phyloP scores from a whole-genome alignment of 2,888 invertebrate genomes.

The Nymphalis urticae region DNA sequence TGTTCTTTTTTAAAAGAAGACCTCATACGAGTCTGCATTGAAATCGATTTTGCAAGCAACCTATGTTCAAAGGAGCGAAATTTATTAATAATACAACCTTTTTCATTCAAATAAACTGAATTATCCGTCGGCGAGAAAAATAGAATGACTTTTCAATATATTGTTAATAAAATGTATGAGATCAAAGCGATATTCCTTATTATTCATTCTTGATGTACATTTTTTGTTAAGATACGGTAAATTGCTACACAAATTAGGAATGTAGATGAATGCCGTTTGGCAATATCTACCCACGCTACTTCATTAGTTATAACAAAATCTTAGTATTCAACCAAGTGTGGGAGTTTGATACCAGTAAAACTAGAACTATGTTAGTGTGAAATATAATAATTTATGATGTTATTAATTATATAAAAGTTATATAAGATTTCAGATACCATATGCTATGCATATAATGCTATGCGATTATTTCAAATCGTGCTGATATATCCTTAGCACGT shows the following conservation, averaged over 20 bases:
- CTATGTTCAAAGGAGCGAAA: too few relatives aligned
- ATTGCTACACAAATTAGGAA: constrained; percentile 34
- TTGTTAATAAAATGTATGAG: not conserved
- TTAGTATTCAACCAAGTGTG: not conserved
- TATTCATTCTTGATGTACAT: constrained; percentile 22
- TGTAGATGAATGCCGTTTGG: constrained; percentile 23
- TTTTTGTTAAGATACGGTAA: constrained; percentile 34
- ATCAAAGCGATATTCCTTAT: constrained; percentile 25
- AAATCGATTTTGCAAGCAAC: constrained; percentile 13
- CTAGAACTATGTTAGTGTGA: not conserved
- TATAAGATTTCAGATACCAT: too few relatives aligned
- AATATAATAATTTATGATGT: not conserved
- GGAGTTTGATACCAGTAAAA: constrained; percentile 22
- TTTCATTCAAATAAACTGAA: not conserved
- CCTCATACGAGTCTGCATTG: constrained; percentile 41
- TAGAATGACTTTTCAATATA: not conserved
- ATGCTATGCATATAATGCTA: too few relatives aligned
- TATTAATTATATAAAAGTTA: not conserved
- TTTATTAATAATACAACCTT: not conserved
- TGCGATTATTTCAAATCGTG: too few relatives aligned
- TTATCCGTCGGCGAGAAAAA: too few relatives aligned
- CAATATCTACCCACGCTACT: constrained; percentile 27
- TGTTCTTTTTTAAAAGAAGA: constrained; percentile 49
- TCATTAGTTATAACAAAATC: constrained; percentile 41
- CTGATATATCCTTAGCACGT: too few relatives aligned